Conservation (phyloP, 2,797 vertebrate genomes). For the Periparus ater region DNA sequence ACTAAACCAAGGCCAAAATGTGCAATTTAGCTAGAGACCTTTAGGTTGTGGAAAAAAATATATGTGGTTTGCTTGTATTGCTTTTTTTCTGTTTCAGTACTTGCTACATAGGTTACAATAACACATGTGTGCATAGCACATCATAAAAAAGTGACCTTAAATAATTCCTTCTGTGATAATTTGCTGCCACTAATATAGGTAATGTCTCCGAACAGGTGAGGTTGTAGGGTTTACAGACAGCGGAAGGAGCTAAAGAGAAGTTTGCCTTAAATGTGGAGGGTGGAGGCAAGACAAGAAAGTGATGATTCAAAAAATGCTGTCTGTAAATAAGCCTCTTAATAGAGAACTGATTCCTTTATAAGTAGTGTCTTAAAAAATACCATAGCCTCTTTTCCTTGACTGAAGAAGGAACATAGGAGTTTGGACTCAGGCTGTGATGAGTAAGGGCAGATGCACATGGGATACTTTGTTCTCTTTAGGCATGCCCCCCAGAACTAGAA, state of each 20-base stretch:
- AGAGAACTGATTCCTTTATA: background rate
- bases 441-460: background rate
- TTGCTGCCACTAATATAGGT: background rate
- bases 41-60: background rate
- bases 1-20: background rate
- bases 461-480: background rate
- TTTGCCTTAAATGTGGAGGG: background rate
- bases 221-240: background rate
- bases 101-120: background rate
- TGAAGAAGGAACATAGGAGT: background rate
- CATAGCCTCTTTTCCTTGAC: background rate
- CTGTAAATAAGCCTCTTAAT: background rate
- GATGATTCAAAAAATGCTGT: background rate
- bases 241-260: background rate
- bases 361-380: background rate
- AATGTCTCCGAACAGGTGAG: background rate
- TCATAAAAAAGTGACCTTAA: background rate
- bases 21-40: background rate
- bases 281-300: background rate
- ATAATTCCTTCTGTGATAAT: background rate
- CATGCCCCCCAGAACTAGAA: background rate
- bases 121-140: no score
- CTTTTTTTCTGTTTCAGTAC: background rate
- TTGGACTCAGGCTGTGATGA: background rate
- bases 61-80: background rate